Base-by-base conservation (phyloP, 2,113 vertebrate genomes). In the Lagopus leucura region DNA sequence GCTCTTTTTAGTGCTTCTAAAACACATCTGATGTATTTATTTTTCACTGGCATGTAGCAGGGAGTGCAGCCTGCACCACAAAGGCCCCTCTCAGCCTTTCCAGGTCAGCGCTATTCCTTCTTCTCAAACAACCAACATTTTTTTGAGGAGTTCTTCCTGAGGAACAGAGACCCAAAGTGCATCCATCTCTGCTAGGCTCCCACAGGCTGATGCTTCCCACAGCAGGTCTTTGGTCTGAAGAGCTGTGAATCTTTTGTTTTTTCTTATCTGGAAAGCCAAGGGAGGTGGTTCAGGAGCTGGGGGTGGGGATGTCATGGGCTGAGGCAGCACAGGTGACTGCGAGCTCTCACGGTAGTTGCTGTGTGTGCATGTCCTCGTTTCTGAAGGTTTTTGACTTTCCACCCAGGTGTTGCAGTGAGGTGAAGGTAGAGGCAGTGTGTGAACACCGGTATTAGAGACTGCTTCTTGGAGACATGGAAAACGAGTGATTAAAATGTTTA, bases 1-100 rank as follows among this genome's bases (percentile, higher is more conserved):
- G 60, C 40, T 71, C 50, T 28, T 66, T 32, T 38, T 36, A 60
- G 24, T 18, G 69, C 28, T 65, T 63, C 48, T 27, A 11, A 34
- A 48, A 36, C 20, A 50, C 19, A 13, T 30, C 47, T 64, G 58
- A 3, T 54, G 12, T 1, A 2, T n/a, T 38, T 45, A 6, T 69
- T 73, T 52, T 21, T 11, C 36, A 1, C 11, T 34, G 60, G 8
- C 55, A 30, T 61, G 1, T 36, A 22, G 21, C 45, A 6, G 0
- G 1, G 28, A 0, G 1, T 38, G 73, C 60, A 42, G 34, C n/a
- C 74, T 38, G 38, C 38, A 38, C 64, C 1, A 2, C 0, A 1
- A 71, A 17, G 74, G 54, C 66, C 43, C 1, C 1, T 19, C 42
- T 16, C 43, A 21, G 34, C 80, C 61, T 70, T 54, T 34, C 36